phyloP scores from a whole-genome alignment of 2,113 vertebrate species.

The Xenopus tropicalis region DNA sequence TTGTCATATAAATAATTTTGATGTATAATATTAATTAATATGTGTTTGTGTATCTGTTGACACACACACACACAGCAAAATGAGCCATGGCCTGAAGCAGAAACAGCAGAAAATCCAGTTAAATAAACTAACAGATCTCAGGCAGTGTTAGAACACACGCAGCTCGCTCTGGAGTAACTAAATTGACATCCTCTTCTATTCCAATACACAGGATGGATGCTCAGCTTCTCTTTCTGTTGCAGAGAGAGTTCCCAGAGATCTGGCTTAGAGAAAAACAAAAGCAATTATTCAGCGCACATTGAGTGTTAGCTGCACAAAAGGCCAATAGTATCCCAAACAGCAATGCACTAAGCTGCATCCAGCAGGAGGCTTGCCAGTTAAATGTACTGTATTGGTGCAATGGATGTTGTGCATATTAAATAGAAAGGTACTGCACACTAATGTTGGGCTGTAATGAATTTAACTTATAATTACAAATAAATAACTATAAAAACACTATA shows the following conservation, averaged over 20 bases:
- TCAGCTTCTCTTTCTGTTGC: conserved; percentile 11
- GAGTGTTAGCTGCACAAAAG: conserved; percentile 1
- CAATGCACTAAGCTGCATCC: not conserved
- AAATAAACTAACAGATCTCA: conserved; percentile 26
- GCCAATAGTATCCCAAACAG: conserved; percentile 2
- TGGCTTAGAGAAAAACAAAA: conserved; percentile 18
- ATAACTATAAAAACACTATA: too few species aligned
- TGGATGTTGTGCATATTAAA: not conserved
- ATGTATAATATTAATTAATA: too few species aligned
- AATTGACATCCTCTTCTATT: conserved; percentile 29
- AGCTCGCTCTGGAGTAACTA: conserved; percentile 8
- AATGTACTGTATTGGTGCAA: not conserved
- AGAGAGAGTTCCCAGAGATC: conserved; percentile 21
- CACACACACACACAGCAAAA: not conserved
- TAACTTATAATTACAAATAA: too few species aligned
- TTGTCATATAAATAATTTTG: too few species aligned
- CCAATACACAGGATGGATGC: conserved; percentile 19
- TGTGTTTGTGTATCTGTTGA: conserved; percentile 1
- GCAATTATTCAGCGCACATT: not conserved
- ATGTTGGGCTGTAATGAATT: too few species aligned
- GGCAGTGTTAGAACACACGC: conserved; percentile 14
- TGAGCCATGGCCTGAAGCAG: conserved; percentile 11
- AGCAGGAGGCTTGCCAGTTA: not conserved
- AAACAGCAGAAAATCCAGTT: conserved; percentile 30
- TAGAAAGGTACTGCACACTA: too few species aligned